phyloP scores from a whole-genome alignment of 2,797 vertebrate species.

The Cirrhinus molitorella region DNA sequence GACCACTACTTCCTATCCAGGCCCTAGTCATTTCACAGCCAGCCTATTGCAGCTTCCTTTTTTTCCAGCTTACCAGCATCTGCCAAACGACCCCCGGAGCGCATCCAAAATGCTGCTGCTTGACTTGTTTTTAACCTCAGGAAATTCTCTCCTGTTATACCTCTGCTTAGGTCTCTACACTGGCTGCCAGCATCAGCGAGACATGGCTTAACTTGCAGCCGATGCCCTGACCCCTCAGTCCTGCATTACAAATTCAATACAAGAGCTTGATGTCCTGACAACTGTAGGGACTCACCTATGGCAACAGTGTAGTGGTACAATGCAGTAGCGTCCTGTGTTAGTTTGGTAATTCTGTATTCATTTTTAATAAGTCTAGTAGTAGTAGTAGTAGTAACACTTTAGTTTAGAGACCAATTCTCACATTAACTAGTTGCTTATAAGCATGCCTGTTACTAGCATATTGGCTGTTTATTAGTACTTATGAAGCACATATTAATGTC shows the following conservation, averaged over 20 bases:
- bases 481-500: no score
- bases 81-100: neutral
- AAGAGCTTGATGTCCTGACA: neutral
- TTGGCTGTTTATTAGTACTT: no score
- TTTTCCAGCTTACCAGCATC: neutral
- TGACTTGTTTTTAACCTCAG: conserved; percentile 41
- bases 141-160: conserved; percentile 22
- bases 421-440: no score
- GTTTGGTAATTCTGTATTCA: neutral
- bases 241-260: conserved; percentile 21
- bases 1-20: neutral
- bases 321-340: neutral
- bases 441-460: no score
- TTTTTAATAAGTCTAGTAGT: neutral
- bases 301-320: neutral
- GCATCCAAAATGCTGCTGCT: conserved; percentile 18
- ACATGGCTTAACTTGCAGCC: neutral
- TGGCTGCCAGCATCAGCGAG: neutral
- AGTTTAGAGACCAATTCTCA: no score
- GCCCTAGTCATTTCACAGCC: conserved; percentile 9
- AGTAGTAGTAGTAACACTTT: no score
- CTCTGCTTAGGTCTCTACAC: conserved; percentile 20
- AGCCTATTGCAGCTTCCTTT: conserved; percentile 8
- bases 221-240: neutral
- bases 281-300: neutral